Percentiles rank a stretch among this genome's conserved stretches.
phyloP scores from a whole-genome alignment of 2,797 vertebrate species.

The Leuciscus waleckii region DNA sequence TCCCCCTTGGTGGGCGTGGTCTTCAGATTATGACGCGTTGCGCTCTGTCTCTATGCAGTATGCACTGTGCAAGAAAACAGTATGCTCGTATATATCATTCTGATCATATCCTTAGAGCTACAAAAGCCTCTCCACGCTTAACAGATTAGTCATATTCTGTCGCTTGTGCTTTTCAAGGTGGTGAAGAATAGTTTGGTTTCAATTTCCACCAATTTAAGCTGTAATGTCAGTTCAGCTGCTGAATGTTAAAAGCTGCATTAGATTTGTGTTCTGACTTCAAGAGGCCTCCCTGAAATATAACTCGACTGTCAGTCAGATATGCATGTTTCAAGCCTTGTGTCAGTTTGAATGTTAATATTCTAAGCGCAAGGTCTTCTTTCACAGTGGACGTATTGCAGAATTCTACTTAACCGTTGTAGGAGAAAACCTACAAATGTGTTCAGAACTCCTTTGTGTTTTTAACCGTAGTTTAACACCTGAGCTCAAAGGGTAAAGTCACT shows the following conservation, averaged over 20 bases:
- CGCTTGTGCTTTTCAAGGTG: constrained; percentile 27
- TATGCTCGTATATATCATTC: not conserved
- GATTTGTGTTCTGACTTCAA: constrained; percentile 49
- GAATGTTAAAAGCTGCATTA: constrained; percentile 59
- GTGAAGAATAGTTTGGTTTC: constrained; percentile 52
- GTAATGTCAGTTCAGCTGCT: constrained; percentile 49
- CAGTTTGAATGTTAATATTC: constrained; percentile 49
- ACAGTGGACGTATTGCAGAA: not conserved
- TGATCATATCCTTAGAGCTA: constrained; percentile 17
- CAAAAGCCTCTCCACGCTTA: constrained; percentile 46
- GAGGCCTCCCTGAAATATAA: constrained; percentile 43
- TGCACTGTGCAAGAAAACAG: not conserved
- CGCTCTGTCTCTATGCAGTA: too few species aligned
- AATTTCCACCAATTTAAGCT: constrained; percentile 48
- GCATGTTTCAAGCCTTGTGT: constrained; percentile 17
- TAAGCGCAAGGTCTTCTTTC: not conserved
- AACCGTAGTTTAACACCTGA: constrained; percentile 4
- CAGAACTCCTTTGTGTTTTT: not conserved
- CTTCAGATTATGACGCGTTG: too few species aligned
- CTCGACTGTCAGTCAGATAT: constrained; percentile 34
- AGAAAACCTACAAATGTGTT: not conserved
- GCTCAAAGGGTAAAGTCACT: constrained; percentile 7
- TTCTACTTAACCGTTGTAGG: not conserved
- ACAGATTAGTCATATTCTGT: constrained; percentile 50
- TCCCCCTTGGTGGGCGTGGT: too few species aligned